phyloP scores from a whole-genome alignment of 2,797 vertebrate species.

The Halcyon badia region DNA sequence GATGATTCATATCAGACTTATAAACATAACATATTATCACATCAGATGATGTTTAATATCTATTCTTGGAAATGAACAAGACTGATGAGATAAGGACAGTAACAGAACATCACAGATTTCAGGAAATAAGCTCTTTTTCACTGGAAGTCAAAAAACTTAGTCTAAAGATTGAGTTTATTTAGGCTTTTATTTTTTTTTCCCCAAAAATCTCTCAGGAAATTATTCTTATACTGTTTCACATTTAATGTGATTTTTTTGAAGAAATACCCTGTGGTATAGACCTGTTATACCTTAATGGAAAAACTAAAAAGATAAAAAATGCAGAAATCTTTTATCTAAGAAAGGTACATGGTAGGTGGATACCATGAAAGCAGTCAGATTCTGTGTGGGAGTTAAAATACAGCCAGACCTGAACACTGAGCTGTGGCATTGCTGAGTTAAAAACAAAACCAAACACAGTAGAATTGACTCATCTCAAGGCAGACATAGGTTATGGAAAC shows the following conservation, averaged over 20 bases:
- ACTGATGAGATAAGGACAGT: constrained; percentile 31
- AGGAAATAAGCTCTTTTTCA: constrained; percentile 18
- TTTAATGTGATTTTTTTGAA: background rate
- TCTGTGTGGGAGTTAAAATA: constrained; percentile 38
- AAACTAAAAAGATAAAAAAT: background rate
- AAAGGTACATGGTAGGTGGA: background rate
- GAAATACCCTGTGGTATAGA: background rate
- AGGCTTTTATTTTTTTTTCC: background rate
- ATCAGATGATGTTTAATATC: constrained; percentile 24
- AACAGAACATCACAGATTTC: constrained; percentile 26
- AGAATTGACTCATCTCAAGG: background rate
- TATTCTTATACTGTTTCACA: background rate
- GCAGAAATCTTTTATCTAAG: background rate
- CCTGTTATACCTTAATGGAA: constrained; percentile 9
- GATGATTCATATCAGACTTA: constrained; percentile 54
- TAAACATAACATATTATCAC: constrained; percentile 34
- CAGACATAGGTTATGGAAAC: background rate
- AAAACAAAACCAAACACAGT: background rate
- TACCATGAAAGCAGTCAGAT: background rate
- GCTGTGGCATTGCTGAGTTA: background rate
- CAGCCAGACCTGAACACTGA: background rate
- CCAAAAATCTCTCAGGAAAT: background rate
- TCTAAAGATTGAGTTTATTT: background rate
- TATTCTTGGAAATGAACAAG: constrained; percentile 55
- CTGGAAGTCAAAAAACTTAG: constrained; percentile 10